These are phyloP conservation scores for Cacatua alba DNA, from an alignment of 2,113 vertebrate genomes.

Conservation along the genomic window DNA sequence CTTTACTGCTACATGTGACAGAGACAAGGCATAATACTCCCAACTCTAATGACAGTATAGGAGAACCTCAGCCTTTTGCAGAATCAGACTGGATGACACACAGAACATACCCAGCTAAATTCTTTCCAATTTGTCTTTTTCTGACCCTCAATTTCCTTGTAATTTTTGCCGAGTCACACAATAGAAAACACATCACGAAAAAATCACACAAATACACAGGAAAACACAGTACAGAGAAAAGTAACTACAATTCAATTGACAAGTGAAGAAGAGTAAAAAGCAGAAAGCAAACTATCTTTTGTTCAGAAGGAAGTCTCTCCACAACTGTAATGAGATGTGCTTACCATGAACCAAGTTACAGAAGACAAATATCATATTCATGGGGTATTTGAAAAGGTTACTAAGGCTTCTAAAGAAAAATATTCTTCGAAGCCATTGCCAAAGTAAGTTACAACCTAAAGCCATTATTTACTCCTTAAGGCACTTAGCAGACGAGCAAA, in stretches of 20 bases:
- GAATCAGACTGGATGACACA: background rate
- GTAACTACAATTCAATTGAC: background rate
- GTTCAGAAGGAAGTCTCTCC: background rate
- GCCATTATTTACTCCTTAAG: background rate
- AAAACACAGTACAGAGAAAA: background rate
- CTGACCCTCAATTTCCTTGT: background rate
- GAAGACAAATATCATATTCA: background rate
- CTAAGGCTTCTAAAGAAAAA: background rate
- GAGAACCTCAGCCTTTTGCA: background rate
- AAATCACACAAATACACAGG: background rate
- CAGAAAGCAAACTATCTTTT: background rate
- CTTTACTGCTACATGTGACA: background rate
- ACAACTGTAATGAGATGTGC: background rate
- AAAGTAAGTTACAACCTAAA: background rate
- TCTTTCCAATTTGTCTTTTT: background rate
- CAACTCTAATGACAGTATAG: rapidly evolving
- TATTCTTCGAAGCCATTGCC: background rate
- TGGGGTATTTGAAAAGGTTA: background rate
- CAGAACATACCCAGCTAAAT: background rate
- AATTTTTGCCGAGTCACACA: background rate
- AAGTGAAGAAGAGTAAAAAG: background rate
- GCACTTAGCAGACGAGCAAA: background rate
- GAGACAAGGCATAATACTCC: background rate
- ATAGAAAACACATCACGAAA: background rate
- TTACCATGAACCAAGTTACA: background rate